Evolutionary conservation across 2,797 vertebrate species (phyloP).

Genomic region (Neostethus bicornis): DNA sequence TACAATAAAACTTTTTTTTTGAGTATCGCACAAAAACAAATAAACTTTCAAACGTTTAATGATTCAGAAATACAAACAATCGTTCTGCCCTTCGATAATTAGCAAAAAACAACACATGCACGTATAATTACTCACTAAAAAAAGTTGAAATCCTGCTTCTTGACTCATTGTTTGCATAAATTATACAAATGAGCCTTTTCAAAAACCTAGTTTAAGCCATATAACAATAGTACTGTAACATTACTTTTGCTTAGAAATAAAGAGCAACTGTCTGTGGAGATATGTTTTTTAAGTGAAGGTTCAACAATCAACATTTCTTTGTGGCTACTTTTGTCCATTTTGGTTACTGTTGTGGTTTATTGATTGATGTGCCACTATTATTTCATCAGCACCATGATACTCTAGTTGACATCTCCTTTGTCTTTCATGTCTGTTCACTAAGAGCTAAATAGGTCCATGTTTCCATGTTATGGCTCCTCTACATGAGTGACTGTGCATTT

Average conservation of each 20-base stretch:
- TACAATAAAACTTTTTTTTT: too few species aligned
- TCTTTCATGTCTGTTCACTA: slow-evolving; percentile 38
- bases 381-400: slow-evolving; percentile 36
- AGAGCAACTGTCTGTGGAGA: slow-evolving; percentile 2
- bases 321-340: slow-evolving; percentile 45
- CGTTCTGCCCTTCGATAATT: too few species aligned
- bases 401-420: slow-evolving; percentile 40
- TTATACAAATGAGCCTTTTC: neutral
- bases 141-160: neutral
- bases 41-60: too few species aligned
- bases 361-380: slow-evolving; percentile 56
- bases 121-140: too few species aligned
- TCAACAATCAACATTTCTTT: slow-evolving; percentile 14
- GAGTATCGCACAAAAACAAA: too few species aligned
- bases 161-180: neutral
- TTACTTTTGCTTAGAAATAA: slow-evolving; percentile 9
- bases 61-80: too few species aligned
- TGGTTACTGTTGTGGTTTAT: slow-evolving; percentile 30
- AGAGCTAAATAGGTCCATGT: slow-evolving; percentile 38
- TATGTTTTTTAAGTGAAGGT: slow-evolving; percentile 33
- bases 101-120: too few species aligned
- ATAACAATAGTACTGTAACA: slow-evolving; percentile 3
- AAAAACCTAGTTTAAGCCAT: neutral
- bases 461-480: slow-evolving; percentile 29
- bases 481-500: slow-evolving; percentile 44